Evolutionary conservation across 2,888 invertebrate species (phyloP), one percentile per base, ranked within the genome.

Genomic region (Erebia aethiops): DNA sequence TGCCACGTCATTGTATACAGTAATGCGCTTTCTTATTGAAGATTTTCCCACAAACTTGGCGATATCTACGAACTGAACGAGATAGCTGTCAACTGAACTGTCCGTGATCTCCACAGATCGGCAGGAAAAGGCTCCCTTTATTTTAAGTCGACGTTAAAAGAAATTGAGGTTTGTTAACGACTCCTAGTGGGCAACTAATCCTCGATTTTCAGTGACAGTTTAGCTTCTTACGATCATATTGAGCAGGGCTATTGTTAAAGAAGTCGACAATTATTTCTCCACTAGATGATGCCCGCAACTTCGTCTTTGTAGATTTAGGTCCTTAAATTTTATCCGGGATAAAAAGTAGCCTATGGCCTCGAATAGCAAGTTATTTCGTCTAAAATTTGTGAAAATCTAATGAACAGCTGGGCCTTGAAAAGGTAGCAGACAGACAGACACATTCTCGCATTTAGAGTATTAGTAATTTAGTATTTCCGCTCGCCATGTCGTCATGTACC

Each of bases 1-100:
- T 57, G 56, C 56, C 56, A 57, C 13, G 26, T 26, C 26, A 57
- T 57, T 57, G 14, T 57, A 54, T 52, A 54, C 18, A 10, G 18
- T 54, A 16, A 16, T 54, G 16, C 16, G 54, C 54, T 26, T 57
- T 57, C 26, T 57, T 57, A 26, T 57, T 57, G 1, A 26, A 57
- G 26, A 57, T 57, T 57, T 57, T 57, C 56, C 26, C 56, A 57
- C 56, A 57, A 54, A 57, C 56, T 57, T 57, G 56, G 54, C 8
- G 56, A 57, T 57, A 26, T 57, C 56, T 57, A 1, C 26, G 13
- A 14, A 57, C 26, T 5, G 18, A 26, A 18, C 56, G 13, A 26
- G 26, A 57, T 57, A 26, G 56, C 26, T 57, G 56, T 57, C 56
- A 57, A 26, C 21, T 14, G 26, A 57, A 21, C 11, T 26, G 56